These are phyloP conservation scores for Lydus trimaculatus DNA, from an alignment of 2,888 invertebrate species.

Conservation along the genomic window DNA sequence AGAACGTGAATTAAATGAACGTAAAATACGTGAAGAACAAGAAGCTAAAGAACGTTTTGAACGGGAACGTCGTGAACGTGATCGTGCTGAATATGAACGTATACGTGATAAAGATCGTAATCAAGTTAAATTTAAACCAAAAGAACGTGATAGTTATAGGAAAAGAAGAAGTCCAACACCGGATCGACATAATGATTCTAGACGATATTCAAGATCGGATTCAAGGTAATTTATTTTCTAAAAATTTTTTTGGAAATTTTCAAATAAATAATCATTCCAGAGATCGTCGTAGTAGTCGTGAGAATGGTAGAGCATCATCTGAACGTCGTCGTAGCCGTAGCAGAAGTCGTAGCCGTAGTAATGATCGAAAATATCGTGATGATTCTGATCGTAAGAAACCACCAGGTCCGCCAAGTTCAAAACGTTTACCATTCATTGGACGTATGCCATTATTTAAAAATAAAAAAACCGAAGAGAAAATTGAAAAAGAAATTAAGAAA, in stretches of 20 bases:
- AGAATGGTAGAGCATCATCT: slow-evolving; percentile 29
- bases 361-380: slow-evolving; percentile 31
- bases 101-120: slow-evolving; percentile 52
- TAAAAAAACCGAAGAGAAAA: slow-evolving; percentile 60
- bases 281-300: slow-evolving; percentile 19
- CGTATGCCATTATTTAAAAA: slow-evolving; percentile 82
- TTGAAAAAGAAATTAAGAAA: slow-evolving; percentile 65
- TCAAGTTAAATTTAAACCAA: slow-evolving; percentile 57
- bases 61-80: slow-evolving; percentile 48
- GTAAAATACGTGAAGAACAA: slow-evolving; percentile 54
- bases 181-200: slow-evolving; percentile 8
- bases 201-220: slow-evolving; percentile 10
- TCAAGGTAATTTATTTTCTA: slow-evolving; percentile 9
- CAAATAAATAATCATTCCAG: neutral
- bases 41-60: slow-evolving; percentile 51
- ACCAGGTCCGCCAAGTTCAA: slow-evolving; percentile 63
- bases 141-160: slow-evolving; percentile 53
- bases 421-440: slow-evolving; percentile 85
- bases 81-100: slow-evolving; percentile 55
- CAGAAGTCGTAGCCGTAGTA: slow-evolving; percentile 28
- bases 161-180: slow-evolving; percentile 37
- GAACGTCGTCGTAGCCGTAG: slow-evolving; percentile 26
- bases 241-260: slow-evolving; percentile 28
- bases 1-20: slow-evolving; percentile 54
- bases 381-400: slow-evolving; percentile 49